Conservation (phyloP, 2,797 vertebrate species). For the Coluber constrictor region DNA sequence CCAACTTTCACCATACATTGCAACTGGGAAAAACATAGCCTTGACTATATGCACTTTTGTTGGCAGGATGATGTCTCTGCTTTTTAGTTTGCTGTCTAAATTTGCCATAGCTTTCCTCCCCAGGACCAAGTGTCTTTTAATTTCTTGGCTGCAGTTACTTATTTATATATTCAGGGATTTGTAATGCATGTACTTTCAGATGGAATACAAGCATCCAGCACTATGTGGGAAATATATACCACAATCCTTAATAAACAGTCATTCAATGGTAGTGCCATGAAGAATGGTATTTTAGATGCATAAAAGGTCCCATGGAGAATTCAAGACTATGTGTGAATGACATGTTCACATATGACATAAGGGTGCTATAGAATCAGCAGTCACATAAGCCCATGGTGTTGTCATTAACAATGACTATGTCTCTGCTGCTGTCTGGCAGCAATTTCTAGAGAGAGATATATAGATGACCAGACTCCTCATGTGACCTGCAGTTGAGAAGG, state of each 20-base stretch:
- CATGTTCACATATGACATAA: neutral
- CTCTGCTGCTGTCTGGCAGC: neutral
- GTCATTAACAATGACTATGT: neutral
- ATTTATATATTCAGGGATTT: constrained; percentile 1
- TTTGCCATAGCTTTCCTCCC: too few relatives aligned
- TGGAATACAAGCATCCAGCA: neutral
- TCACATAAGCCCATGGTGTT: neutral
- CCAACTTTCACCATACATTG: too few relatives aligned
- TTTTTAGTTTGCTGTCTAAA: too few relatives aligned
- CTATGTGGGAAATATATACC: neutral
- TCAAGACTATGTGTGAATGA: too few relatives aligned
- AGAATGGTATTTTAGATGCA: neutral
- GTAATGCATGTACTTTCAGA: neutral
- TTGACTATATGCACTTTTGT: too few relatives aligned
- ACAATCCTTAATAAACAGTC: neutral
- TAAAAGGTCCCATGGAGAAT: neutral
- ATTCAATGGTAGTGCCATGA: too few relatives aligned
- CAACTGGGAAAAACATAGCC: too few relatives aligned
- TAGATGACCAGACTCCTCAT: neutral
- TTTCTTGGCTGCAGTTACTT: too few relatives aligned
- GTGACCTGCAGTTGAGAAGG: neutral
- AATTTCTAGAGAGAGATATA: neutral
- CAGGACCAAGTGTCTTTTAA: too few relatives aligned
- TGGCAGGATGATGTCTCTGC: too few relatives aligned
- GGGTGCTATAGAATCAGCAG: neutral